Conservation (phyloP, 1,140 invertebrate genomes). For the Conus ventricosus region DNA sequence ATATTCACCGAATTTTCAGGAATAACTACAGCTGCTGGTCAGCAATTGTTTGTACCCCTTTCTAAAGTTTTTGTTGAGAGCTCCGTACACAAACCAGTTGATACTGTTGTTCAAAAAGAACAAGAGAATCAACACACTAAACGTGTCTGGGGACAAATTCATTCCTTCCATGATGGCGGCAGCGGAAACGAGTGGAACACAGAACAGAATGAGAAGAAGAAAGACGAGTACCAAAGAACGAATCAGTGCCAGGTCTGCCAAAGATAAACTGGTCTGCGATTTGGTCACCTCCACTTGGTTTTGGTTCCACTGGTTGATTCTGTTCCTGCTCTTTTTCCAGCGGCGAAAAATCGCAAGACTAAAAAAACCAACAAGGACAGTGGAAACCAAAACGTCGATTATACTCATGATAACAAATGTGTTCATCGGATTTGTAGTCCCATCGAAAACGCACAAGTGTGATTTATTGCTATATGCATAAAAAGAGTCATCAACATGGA, state of each 20-base stretch:
- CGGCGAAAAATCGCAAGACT: constrained; percentile 17
- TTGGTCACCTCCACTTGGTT: not conserved
- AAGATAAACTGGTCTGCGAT: not conserved
- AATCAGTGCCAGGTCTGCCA: constrained; percentile 19
- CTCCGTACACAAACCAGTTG: constrained; percentile 48
- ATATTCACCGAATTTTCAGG: too few relatives aligned
- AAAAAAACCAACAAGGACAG: constrained; percentile 16
- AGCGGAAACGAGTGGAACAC: constrained; percentile 10
- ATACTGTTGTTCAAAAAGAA: constrained; percentile 42
- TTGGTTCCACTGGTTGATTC: constrained; percentile 11
- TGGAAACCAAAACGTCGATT: constrained; percentile 10
- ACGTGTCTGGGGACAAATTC: not conserved
- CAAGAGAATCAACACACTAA: not conserved
- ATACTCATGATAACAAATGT: not conserved
- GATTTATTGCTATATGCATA: not conserved
- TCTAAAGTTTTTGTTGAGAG: constrained; percentile 40
- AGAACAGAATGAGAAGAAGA: constrained; percentile 20
- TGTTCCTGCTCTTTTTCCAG: constrained; percentile 8
- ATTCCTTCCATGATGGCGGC: constrained; percentile 2
- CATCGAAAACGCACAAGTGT: not conserved
- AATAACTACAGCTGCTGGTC: not conserved
- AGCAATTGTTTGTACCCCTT: constrained; percentile 35
- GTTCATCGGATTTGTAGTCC: not conserved
- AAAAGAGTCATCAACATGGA: not conserved
- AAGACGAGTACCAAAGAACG: constrained; percentile 34